These are phyloP conservation scores for Lates japonicus DNA, from an alignment of 2,797 vertebrate species.

Conservation along the genomic window DNA sequence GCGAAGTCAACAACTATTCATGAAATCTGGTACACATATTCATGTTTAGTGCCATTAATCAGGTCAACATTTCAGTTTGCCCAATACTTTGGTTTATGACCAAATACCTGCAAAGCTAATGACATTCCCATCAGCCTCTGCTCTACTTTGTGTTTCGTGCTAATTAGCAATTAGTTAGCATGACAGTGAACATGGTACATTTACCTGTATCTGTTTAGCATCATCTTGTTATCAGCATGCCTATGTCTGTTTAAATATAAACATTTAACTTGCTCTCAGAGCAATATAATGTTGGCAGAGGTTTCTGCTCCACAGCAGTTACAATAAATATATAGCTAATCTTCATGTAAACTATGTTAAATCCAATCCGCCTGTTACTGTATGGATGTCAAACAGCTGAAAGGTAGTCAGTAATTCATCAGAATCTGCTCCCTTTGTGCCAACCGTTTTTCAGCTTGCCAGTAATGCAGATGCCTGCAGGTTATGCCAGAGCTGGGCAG, in stretches of 20 bases:
- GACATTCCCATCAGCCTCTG: neutral
- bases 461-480: constrained; percentile 64
- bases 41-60: neutral
- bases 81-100: neutral
- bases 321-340: constrained; percentile 28
- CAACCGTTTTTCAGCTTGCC: constrained; percentile 45
- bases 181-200: neutral
- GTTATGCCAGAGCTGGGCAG: constrained; percentile 26
- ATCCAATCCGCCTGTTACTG: constrained; percentile 9
- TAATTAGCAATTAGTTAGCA: neutral
- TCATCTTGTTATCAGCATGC: neutral
- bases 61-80: neutral
- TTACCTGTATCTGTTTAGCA: neutral
- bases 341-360: constrained; percentile 11
- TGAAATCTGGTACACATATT: neutral
- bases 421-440: constrained; percentile 42
- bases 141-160: neutral
- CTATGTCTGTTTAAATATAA: neutral
- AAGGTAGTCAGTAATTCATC: constrained; percentile 34
- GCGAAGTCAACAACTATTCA: neutral
- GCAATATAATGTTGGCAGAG: neutral
- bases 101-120: neutral
- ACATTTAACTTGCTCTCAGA: constrained; percentile 22
- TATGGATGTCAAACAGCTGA: constrained; percentile 30
- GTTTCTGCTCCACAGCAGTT: neutral